Evolutionary conservation across 2,888 invertebrate species (phyloP).

Genomic region (Pristionchus exspectatus): DNA sequence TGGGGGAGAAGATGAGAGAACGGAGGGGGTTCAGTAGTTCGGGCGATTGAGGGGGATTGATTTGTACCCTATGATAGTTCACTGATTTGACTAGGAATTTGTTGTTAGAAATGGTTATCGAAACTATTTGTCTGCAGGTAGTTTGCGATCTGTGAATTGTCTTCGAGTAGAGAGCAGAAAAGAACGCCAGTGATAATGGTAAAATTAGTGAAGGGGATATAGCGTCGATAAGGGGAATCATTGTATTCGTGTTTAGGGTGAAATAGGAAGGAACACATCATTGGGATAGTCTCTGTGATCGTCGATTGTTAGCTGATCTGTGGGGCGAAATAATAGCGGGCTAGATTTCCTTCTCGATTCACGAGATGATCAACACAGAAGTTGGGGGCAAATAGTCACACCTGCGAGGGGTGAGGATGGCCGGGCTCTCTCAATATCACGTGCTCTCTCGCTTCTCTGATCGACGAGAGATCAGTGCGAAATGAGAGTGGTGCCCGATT

Average conservation of each 20-base stretch:
- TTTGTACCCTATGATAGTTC: neutral
- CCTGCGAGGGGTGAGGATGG: neutral
- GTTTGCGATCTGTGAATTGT: too few relatives aligned
- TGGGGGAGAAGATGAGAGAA: neutral
- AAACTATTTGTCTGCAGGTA: too few relatives aligned
- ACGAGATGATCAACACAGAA: neutral
- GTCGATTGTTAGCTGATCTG: too few relatives aligned
- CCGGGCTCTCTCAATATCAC: neutral
- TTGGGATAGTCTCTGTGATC: too few relatives aligned
- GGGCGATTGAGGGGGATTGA: neutral
- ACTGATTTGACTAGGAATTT: too few relatives aligned
- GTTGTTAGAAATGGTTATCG: too few relatives aligned
- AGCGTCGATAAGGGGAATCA: too few relatives aligned
- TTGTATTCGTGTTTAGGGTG: too few relatives aligned
- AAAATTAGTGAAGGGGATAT: too few relatives aligned
- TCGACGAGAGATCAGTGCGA: neutral
- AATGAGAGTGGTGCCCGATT: neutral
- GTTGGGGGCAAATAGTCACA: constrained; percentile 19
- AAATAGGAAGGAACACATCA: too few relatives aligned
- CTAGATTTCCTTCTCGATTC: neutral
- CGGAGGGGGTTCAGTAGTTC: neutral
- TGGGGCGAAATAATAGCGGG: neutral
- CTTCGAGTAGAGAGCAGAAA: too few relatives aligned
- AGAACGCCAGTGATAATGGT: too few relatives aligned
- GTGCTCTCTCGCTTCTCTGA: neutral